Conservation (phyloP, 2,888 invertebrate species). For the Acrobasis repandana region DNA sequence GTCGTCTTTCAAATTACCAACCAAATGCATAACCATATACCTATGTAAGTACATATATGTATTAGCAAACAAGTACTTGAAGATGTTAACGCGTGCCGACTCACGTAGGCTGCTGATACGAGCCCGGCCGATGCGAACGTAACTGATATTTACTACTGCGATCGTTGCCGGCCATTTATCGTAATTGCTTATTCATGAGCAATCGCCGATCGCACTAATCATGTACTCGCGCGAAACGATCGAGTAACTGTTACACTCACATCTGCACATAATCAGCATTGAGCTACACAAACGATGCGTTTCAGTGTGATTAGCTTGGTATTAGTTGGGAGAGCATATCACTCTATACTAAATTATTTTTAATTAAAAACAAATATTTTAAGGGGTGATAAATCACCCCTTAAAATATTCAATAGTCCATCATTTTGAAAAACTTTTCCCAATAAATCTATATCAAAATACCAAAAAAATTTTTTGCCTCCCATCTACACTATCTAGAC, state of each 20-base stretch:
- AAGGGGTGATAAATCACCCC: no score
- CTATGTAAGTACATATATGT: slow-evolving; percentile 2
- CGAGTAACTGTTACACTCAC: slow-evolving; percentile 25
- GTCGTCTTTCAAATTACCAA: no score
- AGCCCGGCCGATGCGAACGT: slow-evolving; percentile 8
- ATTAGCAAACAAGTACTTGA: slow-evolving; percentile 35
- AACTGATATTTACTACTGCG: slow-evolving; percentile 21
- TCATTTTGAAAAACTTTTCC: no score
- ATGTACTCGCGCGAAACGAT: slow-evolving; percentile 40
- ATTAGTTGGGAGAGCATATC: no score
- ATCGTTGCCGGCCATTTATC: slow-evolving; percentile 35
- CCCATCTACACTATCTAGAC: no score
- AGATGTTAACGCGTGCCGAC: slow-evolving; percentile 63
- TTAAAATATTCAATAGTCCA: no score
- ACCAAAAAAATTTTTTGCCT: no score
- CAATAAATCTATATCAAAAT: no score
- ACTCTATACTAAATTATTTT: no score
- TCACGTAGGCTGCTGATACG: slow-evolving; percentile 70
- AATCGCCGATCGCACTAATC: slow-evolving; percentile 33
- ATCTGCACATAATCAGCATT: slow-evolving; percentile 18
- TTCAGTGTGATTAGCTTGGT: no score
- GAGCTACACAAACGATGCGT: background rate
- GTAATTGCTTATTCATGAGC: slow-evolving; percentile 44
- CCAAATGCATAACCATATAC: background rate
- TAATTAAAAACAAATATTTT: no score